Evolutionary conservation across 2,888 invertebrate species (phyloP).

Genomic region (Sipha maydis): DNA sequence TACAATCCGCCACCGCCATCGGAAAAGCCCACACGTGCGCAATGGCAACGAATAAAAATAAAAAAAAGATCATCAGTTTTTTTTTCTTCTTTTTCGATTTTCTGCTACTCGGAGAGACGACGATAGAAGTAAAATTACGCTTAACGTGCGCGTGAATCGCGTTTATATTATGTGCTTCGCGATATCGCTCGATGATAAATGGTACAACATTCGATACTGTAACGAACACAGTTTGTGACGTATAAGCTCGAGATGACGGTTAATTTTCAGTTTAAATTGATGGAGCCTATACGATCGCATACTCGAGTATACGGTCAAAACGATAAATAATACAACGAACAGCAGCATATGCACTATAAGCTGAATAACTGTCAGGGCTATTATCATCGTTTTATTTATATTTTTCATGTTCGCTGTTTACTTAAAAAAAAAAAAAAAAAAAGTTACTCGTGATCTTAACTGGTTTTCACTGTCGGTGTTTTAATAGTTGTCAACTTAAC

Average conservation of each 20-base stretch:
- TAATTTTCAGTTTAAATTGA: too few species aligned
- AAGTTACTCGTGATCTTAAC: too few species aligned
- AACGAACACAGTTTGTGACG: too few species aligned
- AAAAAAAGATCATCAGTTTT: neutral
- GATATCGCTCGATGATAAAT: neutral
- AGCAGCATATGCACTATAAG: too few species aligned
- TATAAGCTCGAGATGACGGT: too few species aligned
- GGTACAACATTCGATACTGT: too few species aligned
- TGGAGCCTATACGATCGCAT: too few species aligned
- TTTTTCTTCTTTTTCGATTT: neutral
- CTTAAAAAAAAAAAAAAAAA: neutral
- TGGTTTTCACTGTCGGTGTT: neutral
- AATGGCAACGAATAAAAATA: neutral
- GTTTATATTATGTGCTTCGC: neutral
- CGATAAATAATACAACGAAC: too few species aligned
- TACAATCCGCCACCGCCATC: neutral
- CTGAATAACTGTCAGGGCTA: too few species aligned
- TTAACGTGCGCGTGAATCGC: neutral
- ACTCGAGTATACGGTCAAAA: too few species aligned
- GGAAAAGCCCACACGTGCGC: conserved; percentile 13
- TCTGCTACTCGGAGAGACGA: neutral
- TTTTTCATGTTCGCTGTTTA: too few species aligned
- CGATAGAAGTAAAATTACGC: neutral
- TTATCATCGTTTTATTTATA: too few species aligned
- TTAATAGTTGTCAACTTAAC: neutral